Conservation (phyloP, 2,113 vertebrate species). For the Myiagra hebetior region DNA sequence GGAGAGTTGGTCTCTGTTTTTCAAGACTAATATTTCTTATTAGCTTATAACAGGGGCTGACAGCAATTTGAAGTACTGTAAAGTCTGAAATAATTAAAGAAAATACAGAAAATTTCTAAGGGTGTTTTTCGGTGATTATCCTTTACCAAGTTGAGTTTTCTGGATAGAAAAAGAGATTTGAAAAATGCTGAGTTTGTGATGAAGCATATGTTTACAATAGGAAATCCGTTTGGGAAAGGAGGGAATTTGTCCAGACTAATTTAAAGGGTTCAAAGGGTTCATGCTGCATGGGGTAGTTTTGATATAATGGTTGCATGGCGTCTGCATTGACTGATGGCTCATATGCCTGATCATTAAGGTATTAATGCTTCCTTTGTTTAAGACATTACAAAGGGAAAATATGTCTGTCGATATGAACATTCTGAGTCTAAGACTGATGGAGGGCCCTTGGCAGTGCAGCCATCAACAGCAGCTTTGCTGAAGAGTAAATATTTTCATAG, state of each 20-base stretch:
- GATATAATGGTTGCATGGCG: background rate
- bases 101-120: background rate
- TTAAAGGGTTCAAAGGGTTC: background rate
- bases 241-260: constrained; percentile 21
- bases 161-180: background rate
- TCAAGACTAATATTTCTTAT: background rate
- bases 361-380: constrained; percentile 51
- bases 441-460: background rate
- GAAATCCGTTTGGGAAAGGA: constrained; percentile 32
- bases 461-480: constrained; percentile 11
- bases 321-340: constrained; percentile 24
- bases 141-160: constrained; percentile 7
- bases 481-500: constrained; percentile 44
- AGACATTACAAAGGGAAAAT: constrained; percentile 27
- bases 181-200: constrained; percentile 27
- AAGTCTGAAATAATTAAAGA: background rate
- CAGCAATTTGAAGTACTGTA: background rate
- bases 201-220: constrained; percentile 48
- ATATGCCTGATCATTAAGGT: background rate
- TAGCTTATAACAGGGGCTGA: background rate
- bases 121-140: constrained; percentile 5
- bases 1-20: background rate
- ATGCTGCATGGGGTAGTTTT: background rate
- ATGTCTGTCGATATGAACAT: background rate
- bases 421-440: background rate